Base-by-base conservation (phyloP, 2,888 invertebrate species). In the Fragum fragum region DNA sequence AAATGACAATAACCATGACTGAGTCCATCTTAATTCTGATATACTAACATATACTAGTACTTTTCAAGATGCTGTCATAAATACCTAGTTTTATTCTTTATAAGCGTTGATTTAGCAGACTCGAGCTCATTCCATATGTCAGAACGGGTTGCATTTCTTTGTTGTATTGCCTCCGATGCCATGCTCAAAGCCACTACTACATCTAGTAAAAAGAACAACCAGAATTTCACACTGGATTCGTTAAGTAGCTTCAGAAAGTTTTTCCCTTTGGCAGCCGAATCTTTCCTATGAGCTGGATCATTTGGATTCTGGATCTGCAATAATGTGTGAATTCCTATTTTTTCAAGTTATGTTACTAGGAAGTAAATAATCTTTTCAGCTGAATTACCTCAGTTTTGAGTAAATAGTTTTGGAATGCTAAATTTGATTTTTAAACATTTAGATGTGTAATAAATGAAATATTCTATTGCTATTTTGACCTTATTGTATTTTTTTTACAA, bases 191-290 rank as follows among this genome's bases (percentile, higher is more conserved):
- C 5, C 2, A 16, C 14, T 3, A 47, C 47, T 9, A 47, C 2
- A 16, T 47, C 47, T 47, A 47, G 16, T 16, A 47, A 9, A 47
- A 47, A 47, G 47, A 9, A 69, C 1, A 79, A 23, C 82, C 81
- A 82, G 5, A 78, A 28, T 0, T 21, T 3, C 11, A 72, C 52
- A 16, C 16, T 1, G 16, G 21, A 5, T 18, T 78, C 75, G 18
- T 71, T 70, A 11, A 81, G 29, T 18, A 73, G 26, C 36, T 74
- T 71, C 6, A 78, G 57, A 29, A 78, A 82, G 26, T 69, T 75
- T 28, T 42, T 57, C 21, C 18, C 78, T 28, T 75, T 82, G 1
- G 75, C 78, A 73, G 57, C 52, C 0, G 78, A 75, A 1, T 82
- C 82, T n/a, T 79, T 81, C 9, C 26, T 55, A 21, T n/a, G n/a